A percentile compares a stretch with the other conserved stretches of the same genome.
These are phyloP conservation scores for Rhagophthalmus giganteus DNA, from an alignment of 2,888 invertebrate species.

Conservation along the genomic window DNA sequence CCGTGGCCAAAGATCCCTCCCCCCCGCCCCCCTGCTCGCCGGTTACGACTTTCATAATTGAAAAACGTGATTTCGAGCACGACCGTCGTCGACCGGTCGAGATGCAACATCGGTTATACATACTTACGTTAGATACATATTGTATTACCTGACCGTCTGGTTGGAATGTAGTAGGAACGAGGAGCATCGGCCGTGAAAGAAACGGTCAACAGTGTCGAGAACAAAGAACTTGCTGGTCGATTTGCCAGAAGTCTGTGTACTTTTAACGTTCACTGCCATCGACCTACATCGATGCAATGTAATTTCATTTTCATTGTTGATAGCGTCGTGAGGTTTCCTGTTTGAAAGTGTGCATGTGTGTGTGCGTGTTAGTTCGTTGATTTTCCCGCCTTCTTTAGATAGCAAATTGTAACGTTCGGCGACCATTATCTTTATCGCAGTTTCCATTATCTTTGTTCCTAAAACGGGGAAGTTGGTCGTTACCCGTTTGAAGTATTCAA, in stretches of 20 bases:
- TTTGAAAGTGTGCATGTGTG: slow-evolving; percentile 29
- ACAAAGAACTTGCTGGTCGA: slow-evolving; percentile 28
- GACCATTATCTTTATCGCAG: no score
- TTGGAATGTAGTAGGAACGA: slow-evolving; percentile 13
- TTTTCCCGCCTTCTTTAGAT: slow-evolving; percentile 8
- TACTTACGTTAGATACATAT: slow-evolving; percentile 4
- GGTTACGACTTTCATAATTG: slow-evolving; percentile 1
- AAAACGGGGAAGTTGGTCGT: no score
- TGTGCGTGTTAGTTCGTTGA: slow-evolving; percentile 2
- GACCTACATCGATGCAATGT: slow-evolving; percentile 27
- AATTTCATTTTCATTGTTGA: slow-evolving; percentile 20
- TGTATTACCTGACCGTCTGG: slow-evolving; percentile 5
- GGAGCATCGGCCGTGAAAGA: slow-evolving; percentile 25
- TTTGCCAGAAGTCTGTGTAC: no score
- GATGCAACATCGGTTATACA: background rate
- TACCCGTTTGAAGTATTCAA: no score
- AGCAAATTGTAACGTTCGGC: no score
- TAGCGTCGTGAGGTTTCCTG: slow-evolving; percentile 30
- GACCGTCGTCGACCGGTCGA: background rate
- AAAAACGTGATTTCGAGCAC: slow-evolving; percentile 9
- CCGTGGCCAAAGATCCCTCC: background rate
- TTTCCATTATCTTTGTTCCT: no score
- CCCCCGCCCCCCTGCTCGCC: no score
- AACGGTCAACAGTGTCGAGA: slow-evolving; percentile 25
- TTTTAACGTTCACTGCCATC: slow-evolving; percentile 21